These are phyloP conservation scores for Sinocyclocheilus grahami DNA, from an alignment of 2,113 vertebrate species.

Conservation along the genomic window DNA sequence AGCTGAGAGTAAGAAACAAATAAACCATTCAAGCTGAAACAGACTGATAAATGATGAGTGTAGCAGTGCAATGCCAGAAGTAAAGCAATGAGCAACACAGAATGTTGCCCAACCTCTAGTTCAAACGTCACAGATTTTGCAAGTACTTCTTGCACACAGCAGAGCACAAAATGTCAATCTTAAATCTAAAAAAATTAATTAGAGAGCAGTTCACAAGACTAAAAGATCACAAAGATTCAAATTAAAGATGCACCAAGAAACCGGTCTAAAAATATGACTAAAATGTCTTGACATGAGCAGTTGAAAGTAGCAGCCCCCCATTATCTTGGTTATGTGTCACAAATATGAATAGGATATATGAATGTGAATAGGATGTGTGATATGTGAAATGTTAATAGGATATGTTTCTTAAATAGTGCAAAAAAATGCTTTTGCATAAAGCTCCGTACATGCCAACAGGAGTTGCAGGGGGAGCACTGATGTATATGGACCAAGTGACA, in stretches of 20 bases:
- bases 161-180: not conserved
- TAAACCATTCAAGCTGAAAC: not conserved
- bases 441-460: not conserved
- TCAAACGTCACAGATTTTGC: not conserved
- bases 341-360: not conserved
- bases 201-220: too few relatives aligned
- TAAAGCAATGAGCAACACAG: conserved; percentile 25
- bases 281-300: too few relatives aligned
- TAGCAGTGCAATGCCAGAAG: not conserved
- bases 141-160: not conserved
- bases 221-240: too few relatives aligned
- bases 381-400: not conserved
- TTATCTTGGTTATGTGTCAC: not conserved
- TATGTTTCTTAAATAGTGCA: not conserved
- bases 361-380: too few relatives aligned
- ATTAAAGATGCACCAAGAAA: too few relatives aligned
- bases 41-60: not conserved
- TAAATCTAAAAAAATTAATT: not conserved
- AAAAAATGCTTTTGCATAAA: not conserved
- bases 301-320: not conserved
- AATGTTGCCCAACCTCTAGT: conserved; percentile 3
- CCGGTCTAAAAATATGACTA: too few relatives aligned
- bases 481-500: not conserved
- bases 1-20: not conserved
- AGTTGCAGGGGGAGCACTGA: too few relatives aligned